phyloP scores from a whole-genome alignment of 2,888 invertebrate species.

The Stegophylla sp. region DNA sequence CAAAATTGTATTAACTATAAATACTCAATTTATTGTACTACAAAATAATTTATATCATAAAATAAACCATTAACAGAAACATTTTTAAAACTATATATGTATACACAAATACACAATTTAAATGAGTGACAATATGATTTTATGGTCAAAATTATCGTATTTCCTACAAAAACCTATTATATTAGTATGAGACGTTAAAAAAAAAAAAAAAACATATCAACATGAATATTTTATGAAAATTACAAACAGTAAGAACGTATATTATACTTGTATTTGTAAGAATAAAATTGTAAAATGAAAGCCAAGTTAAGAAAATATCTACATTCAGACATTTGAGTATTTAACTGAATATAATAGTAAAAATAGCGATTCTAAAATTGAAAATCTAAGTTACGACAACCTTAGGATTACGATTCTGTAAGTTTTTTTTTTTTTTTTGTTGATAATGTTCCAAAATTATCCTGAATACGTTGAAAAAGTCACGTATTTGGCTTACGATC shows the following conservation, averaged over 20 bases:
- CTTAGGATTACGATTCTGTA: slow-evolving; percentile 20
- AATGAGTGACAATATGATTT: background rate
- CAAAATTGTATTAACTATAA: slow-evolving; percentile 40
- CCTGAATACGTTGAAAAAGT: slow-evolving; percentile 45
- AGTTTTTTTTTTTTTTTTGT: slow-evolving; percentile 37
- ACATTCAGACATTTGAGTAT: background rate
- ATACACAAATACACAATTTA: background rate
- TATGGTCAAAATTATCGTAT: background rate
- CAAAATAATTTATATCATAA: background rate
- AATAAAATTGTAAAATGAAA: background rate
- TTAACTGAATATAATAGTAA: slow-evolving; percentile 12
- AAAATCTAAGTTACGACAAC: slow-evolving; percentile 13
- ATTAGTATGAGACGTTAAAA: too few relatives aligned
- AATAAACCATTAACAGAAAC: background rate
- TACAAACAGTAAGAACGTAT: too few relatives aligned
- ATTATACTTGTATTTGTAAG: background rate
- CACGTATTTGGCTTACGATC: slow-evolving; percentile 49
- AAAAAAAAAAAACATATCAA: too few relatives aligned
- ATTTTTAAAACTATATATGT: background rate
- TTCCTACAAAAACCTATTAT: too few relatives aligned
- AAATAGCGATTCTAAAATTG: slow-evolving; percentile 47
- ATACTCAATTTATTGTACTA: background rate
- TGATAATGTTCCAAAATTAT: slow-evolving; percentile 46
- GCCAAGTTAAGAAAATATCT: slow-evolving; percentile 11
- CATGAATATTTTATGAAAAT: too few relatives aligned